Evolutionary conservation across 1,140 invertebrate genomes (phyloP).

Genomic region (Heliconius melpomene): DNA sequence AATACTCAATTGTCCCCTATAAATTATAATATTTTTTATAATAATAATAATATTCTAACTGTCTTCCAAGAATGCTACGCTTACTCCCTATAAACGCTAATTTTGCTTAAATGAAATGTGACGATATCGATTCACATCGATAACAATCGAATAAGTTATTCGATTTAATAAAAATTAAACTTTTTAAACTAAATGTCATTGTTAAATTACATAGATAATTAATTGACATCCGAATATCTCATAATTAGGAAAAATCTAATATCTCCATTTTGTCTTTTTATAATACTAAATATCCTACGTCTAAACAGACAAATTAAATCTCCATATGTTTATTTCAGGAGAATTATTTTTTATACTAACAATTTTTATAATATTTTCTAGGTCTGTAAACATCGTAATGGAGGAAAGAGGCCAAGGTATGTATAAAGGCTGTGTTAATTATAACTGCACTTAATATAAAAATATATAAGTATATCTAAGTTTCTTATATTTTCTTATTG

Average conservation of each 20-base stretch:
- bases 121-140: not conserved
- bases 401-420: conserved; percentile 55
- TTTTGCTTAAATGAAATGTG: conserved; percentile 20
- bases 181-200: not conserved
- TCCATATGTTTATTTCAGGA: not conserved
- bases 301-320: not conserved
- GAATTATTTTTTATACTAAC: conserved; percentile 32
- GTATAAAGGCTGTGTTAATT: conserved; percentile 7
- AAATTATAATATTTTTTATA: conserved; percentile 37
- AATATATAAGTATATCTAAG: not conserved
- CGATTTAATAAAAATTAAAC: not conserved
- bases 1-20: conserved; percentile 30
- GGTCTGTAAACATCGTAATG: conserved; percentile 68
- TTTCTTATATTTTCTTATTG: conserved; percentile 31
- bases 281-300: not conserved
- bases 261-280: not conserved
- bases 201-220: not conserved
- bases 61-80: conserved; percentile 61
- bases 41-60: conserved; percentile 32
- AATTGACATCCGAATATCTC: not conserved
- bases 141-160: not conserved
- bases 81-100: conserved; percentile 42
- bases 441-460: not conserved
- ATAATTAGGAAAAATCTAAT: not conserved
- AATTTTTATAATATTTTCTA: conserved; percentile 60